Evolutionary conservation across 2,888 invertebrate species (phyloP).

Genomic region (Barypeithes pellucidus): DNA sequence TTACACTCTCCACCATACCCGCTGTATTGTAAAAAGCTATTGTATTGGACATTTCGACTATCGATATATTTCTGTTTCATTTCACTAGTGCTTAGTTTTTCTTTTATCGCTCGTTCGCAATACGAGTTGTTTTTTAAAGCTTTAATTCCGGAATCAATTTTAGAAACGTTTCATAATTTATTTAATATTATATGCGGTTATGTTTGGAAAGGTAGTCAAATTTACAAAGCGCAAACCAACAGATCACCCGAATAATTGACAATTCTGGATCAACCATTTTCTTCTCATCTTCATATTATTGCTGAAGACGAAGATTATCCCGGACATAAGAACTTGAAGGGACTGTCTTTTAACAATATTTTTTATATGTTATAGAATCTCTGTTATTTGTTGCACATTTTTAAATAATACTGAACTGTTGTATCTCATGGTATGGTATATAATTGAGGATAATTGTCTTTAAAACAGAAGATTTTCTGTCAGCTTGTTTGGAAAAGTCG

Average conservation of each 20-base stretch:
- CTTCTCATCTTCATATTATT: constrained; percentile 29
- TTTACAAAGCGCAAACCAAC: not conserved
- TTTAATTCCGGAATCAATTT: too few relatives aligned
- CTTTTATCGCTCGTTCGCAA: too few relatives aligned
- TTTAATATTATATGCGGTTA: not conserved
- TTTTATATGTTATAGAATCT: constrained; percentile 1
- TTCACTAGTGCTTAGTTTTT: too few relatives aligned
- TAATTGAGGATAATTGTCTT: not conserved
- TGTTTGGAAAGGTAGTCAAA: not conserved
- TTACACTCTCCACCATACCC: too few relatives aligned
- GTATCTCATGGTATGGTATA: not conserved
- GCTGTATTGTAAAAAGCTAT: too few relatives aligned
- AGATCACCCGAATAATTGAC: not conserved
- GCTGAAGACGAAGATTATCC: constrained; percentile 37
- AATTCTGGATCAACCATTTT: constrained; percentile 14
- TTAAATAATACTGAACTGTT: not conserved
- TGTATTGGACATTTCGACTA: too few relatives aligned
- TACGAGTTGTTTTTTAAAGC: too few relatives aligned
- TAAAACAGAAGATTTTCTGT: too few relatives aligned
- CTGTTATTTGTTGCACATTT: not conserved
- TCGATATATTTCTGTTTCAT: too few relatives aligned
- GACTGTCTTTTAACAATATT: not conserved
- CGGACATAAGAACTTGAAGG: constrained; percentile 30
- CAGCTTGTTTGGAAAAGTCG: not conserved
- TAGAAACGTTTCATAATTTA: too few relatives aligned